Percentiles rank a stretch among this genome's conserved stretches.
phyloP scores from a whole-genome alignment of 2,113 vertebrate species.

The Limanda limanda region DNA sequence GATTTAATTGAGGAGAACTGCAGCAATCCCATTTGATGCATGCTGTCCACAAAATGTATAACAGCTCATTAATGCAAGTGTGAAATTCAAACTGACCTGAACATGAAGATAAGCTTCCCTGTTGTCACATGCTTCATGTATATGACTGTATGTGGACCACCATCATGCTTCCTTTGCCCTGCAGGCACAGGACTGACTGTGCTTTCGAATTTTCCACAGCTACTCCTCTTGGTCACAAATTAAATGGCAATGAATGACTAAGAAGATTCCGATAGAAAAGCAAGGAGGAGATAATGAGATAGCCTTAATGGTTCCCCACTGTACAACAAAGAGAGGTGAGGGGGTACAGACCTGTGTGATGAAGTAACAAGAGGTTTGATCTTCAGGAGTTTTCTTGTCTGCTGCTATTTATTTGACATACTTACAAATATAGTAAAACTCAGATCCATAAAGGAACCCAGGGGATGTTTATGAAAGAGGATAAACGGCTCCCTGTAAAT shows the following conservation, averaged over 20 bases:
- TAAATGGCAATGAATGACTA: constrained; percentile 62
- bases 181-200: neutral
- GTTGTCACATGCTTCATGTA: constrained; percentile 7
- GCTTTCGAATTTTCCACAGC: constrained; percentile 38
- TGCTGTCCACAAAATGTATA: constrained; percentile 55
- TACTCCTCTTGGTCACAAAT: constrained; percentile 71
- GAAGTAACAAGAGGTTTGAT: constrained; percentile 28
- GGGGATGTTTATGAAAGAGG: neutral
- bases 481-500: constrained; percentile 16
- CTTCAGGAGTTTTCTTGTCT: constrained; percentile 7
- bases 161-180: constrained; percentile 10
- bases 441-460: constrained; percentile 19
- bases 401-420: constrained; percentile 7
- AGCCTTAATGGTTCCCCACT: neutral
- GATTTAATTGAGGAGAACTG: constrained; percentile 71
- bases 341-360: constrained; percentile 5
- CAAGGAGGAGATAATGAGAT: constrained; percentile 51
- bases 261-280: constrained; percentile 46
- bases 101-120: constrained; percentile 14
- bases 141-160: constrained; percentile 1
- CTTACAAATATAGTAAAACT: constrained; percentile 7
- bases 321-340: constrained; percentile 37
- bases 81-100: constrained; percentile 53
- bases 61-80: constrained; percentile 61
- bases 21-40: constrained; percentile 19